A percentile compares a stretch with the other conserved stretches of the same genome.
These are phyloP conservation scores for Aptenodytes forsteri DNA, from an alignment of 2,113 vertebrate genomes.

Conservation along the genomic window DNA sequence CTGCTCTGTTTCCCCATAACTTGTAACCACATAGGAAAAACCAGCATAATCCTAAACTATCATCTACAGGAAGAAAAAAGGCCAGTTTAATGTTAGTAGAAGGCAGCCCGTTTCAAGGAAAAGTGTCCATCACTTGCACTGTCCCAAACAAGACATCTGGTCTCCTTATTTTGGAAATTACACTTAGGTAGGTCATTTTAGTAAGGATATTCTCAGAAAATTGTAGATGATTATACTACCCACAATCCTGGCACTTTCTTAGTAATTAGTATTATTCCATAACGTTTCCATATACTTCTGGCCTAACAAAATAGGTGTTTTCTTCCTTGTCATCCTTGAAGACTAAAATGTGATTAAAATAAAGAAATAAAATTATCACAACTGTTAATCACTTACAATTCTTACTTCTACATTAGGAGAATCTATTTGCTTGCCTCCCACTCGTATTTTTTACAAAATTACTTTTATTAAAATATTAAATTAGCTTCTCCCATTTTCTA, in stretches of 20 bases:
- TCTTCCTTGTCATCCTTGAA: neutral
- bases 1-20: neutral
- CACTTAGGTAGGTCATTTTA: conserved; percentile 3
- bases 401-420: neutral
- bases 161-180: conserved; percentile 42
- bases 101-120: neutral
- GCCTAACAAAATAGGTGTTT: neutral
- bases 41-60: neutral
- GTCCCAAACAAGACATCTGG: neutral
- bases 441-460: neutral
- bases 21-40: neutral
- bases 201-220: conserved; percentile 55
- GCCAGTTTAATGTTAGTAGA: neutral
- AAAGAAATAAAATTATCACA: neutral
- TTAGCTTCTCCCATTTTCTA: neutral
- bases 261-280: conserved; percentile 12
- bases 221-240: conserved; percentile 28
- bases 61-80: neutral
- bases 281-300: neutral
- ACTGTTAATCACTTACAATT: neutral
- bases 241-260: neutral
- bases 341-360: neutral
- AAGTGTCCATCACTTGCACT: neutral
- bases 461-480: neutral
- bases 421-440: neutral